Base-by-base conservation (phyloP, 2,113 vertebrate species). In the Tautogolabrus adspersus region DNA sequence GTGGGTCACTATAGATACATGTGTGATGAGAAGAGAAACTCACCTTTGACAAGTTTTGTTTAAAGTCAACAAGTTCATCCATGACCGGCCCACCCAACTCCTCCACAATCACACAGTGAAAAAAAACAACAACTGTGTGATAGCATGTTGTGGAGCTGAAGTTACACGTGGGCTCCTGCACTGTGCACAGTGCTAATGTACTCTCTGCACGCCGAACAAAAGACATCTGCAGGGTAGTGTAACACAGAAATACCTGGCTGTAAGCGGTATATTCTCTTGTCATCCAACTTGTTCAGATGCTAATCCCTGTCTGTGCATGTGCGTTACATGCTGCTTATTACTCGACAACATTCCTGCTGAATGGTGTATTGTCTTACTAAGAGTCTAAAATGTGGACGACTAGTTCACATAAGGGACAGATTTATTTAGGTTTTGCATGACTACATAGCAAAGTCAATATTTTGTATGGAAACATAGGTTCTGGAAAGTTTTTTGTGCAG, bases 141-240 rank as follows among this genome's bases (percentile, higher is more conserved):
- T 66, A 65, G 40, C 40, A 73, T 75, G 15, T 15, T 37, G 44
- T 75, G 34, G 37, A 58, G 30, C 22, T 61, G 49, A 66, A 51
- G 37, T 18, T 18, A 16, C 30, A 70, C 54, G 26, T 18, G 16
- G 10, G 26, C 47, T 61, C 0, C 2, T 5, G 12, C 1, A 10
- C n/a, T 57, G n/a, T 61, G 59, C 12, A 63, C 12, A 40, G 38
- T 34, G 22, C 22, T 65, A 72, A 75, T 66, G 55, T 57, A 13
- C 63, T 61, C 44, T 65, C 57, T 77, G 69, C 37, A 49, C 46
- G 5, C 69, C 75, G 54, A 18, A 47, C 75, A 54, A 13, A 47
- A 66, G 34, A 60, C 66, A 59, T 46, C 81, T 83, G 67, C 15
- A 66, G 71, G 30, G 12, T 75, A 65, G 64, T 37, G 38, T 73